Percentiles rank a stretch among this genome's conserved stretches.
phyloP scores from a whole-genome alignment of 1,140 invertebrate species.

The Eupristina koningsbergeri region DNA sequence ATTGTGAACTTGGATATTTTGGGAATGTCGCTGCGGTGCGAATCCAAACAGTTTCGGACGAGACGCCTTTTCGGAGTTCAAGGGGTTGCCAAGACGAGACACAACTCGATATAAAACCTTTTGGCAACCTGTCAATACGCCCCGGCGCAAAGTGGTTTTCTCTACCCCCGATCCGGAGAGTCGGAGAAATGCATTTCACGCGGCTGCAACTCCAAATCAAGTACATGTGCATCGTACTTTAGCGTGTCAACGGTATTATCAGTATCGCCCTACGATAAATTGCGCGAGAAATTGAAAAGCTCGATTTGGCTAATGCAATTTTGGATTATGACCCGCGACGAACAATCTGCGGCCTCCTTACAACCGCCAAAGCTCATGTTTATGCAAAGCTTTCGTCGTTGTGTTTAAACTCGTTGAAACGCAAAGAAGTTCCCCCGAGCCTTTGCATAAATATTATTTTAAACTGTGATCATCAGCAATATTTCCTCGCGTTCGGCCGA shows the following conservation, averaged over 20 bases:
- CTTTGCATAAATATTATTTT: constrained; percentile 16
- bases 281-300: not conserved
- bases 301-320: too few relatives aligned
- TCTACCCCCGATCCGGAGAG: not conserved
- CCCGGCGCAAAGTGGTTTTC: not conserved
- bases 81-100: not conserved
- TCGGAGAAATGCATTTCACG: not conserved
- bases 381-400: not conserved
- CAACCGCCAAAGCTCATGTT: not conserved
- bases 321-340: too few relatives aligned
- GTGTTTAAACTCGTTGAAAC: not conserved
- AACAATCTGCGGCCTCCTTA: too few relatives aligned
- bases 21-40: too few relatives aligned
- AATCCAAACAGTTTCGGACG: too few relatives aligned
- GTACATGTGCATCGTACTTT: too few relatives aligned
- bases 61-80: not conserved
- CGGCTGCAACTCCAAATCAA: too few relatives aligned
- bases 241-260: too few relatives aligned
- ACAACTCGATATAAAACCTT: not conserved
- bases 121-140: not conserved
- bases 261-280: not conserved
- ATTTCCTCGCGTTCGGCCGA: not conserved
- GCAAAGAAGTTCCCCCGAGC: not conserved
- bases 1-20: too few relatives aligned
- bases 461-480: not conserved